Conservation (phyloP, 2,888 invertebrate species). For the Scaptomyza tumidula region DNA sequence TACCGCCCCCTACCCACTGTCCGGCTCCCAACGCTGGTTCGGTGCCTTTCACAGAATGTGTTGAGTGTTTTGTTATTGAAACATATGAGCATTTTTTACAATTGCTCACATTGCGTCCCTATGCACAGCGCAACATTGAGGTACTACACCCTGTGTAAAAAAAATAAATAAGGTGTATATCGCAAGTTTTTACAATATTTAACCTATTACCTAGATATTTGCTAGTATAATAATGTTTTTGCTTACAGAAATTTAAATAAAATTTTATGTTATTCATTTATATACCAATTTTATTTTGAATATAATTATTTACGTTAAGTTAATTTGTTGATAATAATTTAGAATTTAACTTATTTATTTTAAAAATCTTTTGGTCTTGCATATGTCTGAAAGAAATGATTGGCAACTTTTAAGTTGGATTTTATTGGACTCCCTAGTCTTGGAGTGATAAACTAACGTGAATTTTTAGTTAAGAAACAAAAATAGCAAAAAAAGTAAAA, state of each 20-base stretch:
- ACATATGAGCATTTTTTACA: slow-evolving; percentile 69
- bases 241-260: background rate
- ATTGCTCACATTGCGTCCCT: slow-evolving; percentile 39
- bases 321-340: background rate
- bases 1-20: too few species aligned
- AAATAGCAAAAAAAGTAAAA: slow-evolving; percentile 18
- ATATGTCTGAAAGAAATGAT: slow-evolving; percentile 14
- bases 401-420: slow-evolving; percentile 10
- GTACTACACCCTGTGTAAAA: slow-evolving; percentile 16
- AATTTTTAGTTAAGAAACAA: slow-evolving; percentile 34
- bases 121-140: slow-evolving; percentile 30
- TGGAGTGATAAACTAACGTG: slow-evolving; percentile 36
- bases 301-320: too few species aligned
- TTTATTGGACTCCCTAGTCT: slow-evolving; percentile 20
- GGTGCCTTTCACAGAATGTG: slow-evolving; percentile 46
- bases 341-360: background rate
- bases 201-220: background rate
- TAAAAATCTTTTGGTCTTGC: background rate
- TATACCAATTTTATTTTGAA: background rate
- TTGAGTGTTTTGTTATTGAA: slow-evolving; percentile 80
- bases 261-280: background rate
- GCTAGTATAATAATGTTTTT: background rate
- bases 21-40: background rate
- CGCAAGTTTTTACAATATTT: background rate
- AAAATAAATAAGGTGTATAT: background rate